Evolutionary conservation across 2,113 vertebrate species (phyloP).

Genomic region (Laticauda laticaudata): DNA sequence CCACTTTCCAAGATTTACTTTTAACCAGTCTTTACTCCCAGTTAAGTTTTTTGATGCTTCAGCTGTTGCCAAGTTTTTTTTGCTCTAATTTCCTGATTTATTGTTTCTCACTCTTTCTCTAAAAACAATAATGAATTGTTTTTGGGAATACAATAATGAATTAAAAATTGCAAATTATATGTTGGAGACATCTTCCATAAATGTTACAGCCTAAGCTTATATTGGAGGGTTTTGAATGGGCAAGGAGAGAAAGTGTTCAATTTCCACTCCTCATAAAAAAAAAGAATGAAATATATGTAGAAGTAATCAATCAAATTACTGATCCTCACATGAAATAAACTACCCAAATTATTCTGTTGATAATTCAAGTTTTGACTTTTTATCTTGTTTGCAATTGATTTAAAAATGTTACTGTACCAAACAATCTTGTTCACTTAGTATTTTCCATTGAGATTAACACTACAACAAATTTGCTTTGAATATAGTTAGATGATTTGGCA

Average conservation of each 20-base stretch:
- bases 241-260: not conserved
- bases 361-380: not conserved
- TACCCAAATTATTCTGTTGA: not conserved
- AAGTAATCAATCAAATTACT: not conserved
- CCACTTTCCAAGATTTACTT: not conserved
- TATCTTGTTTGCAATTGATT: not conserved
- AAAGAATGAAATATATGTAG: not conserved
- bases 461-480: not conserved
- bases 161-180: slow-evolving; percentile 11
- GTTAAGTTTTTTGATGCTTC: not conserved
- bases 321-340: not conserved
- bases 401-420: not conserved
- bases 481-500: not conserved
- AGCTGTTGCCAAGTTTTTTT: not conserved
- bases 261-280: too few relatives aligned
- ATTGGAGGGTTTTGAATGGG: not conserved
- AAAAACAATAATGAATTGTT: too few relatives aligned
- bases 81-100: not conserved
- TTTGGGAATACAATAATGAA: not conserved
- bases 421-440: not conserved
- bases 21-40: not conserved
- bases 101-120: not conserved
- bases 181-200: not conserved
- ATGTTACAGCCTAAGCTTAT: not conserved
- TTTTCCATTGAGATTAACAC: not conserved